A percentile compares a stretch with the other conserved stretches of the same genome.
phyloP scores from a whole-genome alignment of 1,140 invertebrate species.

The Gryon sp. region DNA sequence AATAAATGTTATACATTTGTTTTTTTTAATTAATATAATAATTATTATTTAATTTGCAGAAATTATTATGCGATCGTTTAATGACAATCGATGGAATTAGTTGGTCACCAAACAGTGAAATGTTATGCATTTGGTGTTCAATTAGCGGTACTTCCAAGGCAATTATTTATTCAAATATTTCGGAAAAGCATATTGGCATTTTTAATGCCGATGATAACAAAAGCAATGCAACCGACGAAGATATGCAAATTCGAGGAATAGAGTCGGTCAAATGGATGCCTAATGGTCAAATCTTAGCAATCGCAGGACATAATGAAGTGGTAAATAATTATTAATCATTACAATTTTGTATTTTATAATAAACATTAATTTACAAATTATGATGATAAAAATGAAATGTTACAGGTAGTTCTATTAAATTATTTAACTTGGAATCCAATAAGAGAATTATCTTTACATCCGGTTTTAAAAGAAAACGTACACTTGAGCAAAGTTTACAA shows the following conservation, averaged over 20 bases:
- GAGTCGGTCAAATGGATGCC: constrained; percentile 74
- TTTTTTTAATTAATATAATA: too few species aligned
- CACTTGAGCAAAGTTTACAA: constrained; percentile 74
- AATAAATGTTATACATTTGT: constrained; percentile 1
- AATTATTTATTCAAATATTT: constrained; percentile 73
- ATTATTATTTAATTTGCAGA: constrained; percentile 68
- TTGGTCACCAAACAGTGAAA: constrained; percentile 76
- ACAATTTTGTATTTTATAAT: constrained; percentile 1
- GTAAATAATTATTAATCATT: constrained; percentile 55
- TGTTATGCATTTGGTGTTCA: constrained; percentile 75
- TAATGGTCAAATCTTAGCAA: constrained; percentile 74
- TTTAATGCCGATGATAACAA: constrained; percentile 67
- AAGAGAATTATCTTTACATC: constrained; percentile 69
- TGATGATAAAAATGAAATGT: too few species aligned
- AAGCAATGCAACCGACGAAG: constrained; percentile 11
- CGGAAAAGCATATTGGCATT: constrained; percentile 70
- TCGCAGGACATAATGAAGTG: constrained; percentile 75
- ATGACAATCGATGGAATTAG: constrained; percentile 70
- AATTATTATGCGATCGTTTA: constrained; percentile 75
- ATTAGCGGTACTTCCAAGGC: constrained; percentile 70
- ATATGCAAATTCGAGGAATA: constrained; percentile 69
- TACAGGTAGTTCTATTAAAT: constrained; percentile 73
- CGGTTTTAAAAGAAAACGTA: constrained; percentile 71
- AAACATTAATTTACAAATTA: not conserved
- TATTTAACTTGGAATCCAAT: constrained; percentile 75